Evolutionary conservation across 2,797 vertebrate species (phyloP).

Genomic region (Esox lucius): DNA sequence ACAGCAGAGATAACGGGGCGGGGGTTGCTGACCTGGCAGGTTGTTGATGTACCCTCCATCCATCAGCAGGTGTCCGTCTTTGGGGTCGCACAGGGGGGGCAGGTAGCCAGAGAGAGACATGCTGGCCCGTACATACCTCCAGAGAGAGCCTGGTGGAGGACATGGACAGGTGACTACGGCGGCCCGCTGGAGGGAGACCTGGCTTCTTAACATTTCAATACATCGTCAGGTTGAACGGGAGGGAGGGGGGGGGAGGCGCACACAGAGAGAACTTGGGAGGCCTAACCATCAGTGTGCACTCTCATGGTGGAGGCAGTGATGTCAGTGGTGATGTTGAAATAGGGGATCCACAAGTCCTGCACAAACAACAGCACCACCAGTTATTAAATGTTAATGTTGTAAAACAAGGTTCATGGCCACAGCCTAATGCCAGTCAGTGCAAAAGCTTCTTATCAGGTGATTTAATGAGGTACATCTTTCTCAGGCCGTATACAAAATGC

Average conservation of each 20-base stretch:
- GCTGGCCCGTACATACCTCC: slow-evolving; percentile 92
- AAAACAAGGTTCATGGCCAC: neutral
- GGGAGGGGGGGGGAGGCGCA: neutral
- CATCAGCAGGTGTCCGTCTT: slow-evolving; percentile 95
- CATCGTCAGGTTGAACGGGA: neutral
- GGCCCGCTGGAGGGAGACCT: neutral
- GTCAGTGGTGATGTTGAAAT: slow-evolving; percentile 92
- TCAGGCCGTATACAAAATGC: neutral
- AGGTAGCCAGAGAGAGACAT: slow-evolving; percentile 96
- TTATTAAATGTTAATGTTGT: neutral
- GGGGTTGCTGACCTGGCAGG: slow-evolving; percentile 73
- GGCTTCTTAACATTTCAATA: neutral
- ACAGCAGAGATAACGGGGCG: neutral
- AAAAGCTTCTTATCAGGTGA: neutral
- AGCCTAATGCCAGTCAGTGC: neutral
- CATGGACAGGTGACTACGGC: too few species aligned
- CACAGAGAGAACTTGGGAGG: neutral
- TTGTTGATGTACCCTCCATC: slow-evolving; percentile 97
- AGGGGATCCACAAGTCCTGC: slow-evolving; percentile 93
- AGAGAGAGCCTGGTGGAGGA: slow-evolving; percentile 77
- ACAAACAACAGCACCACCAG: neutral
- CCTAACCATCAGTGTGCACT: slow-evolving; percentile 88
- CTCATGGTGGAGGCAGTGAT: slow-evolving; percentile 92
- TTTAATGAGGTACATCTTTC: neutral
- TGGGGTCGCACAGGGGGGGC: slow-evolving; percentile 94